Conservation (phyloP, 2,797 vertebrate species). For the Petrocephalus schoutedeni region DNA sequence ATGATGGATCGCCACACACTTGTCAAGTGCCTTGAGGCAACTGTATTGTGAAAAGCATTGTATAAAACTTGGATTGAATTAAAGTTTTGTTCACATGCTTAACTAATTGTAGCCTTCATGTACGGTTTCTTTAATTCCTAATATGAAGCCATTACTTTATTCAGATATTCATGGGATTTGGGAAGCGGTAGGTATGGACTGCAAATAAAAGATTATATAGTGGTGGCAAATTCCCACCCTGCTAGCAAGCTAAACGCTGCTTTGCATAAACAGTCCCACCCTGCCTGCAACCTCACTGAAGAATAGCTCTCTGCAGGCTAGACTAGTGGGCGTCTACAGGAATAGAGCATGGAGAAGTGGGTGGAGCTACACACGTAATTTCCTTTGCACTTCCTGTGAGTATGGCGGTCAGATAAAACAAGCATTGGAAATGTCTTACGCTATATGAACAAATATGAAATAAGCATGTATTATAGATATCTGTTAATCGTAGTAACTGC, state of each 20-base stretch:
- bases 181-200: constrained; percentile 43
- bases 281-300: neutral
- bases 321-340: neutral
- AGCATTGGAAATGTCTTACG: neutral
- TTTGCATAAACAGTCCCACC: neutral
- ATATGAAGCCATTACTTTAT: constrained; percentile 55
- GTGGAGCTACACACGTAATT: neutral
- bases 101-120: constrained; percentile 46
- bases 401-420: neutral
- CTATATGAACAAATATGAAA: neutral
- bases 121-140: constrained; percentile 52
- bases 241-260: neutral
- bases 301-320: neutral
- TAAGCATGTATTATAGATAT: neutral
- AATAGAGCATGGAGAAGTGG: neutral
- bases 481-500: neutral
- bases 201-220: constrained; percentile 24
- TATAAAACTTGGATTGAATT: neutral
- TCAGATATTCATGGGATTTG: constrained; percentile 50
- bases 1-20: neutral
- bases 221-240: neutral
- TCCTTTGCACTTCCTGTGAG: neutral
- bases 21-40: neutral
- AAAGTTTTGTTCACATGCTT: constrained; percentile 17
- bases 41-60: neutral